These are phyloP conservation scores for Notamacropus eugenii DNA, from an alignment of 2,797 vertebrate species.

Conservation along the genomic window DNA sequence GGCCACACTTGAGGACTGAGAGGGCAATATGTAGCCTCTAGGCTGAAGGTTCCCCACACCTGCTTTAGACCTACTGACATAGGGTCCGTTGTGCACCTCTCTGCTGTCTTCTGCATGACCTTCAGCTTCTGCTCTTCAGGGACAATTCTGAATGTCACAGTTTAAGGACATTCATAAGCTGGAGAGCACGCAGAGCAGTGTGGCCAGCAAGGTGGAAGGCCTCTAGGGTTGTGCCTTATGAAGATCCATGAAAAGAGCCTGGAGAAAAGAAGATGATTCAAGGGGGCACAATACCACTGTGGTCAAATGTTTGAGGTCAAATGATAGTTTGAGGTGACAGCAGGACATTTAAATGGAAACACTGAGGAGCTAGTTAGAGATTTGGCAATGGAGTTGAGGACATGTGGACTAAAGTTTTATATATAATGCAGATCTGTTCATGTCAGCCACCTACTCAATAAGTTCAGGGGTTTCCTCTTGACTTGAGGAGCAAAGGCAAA, in stretches of 20 bases:
- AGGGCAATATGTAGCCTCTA: no score
- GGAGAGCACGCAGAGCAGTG: neutral
- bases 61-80: neutral
- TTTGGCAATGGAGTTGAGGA: neutral
- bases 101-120: neutral
- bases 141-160: neutral
- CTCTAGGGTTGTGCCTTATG: neutral
- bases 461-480: no score
- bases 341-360: neutral
- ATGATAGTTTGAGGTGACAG: neutral
- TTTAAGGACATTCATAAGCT: neutral
- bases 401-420: neutral
- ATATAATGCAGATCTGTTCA: no score
- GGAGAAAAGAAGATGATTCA: neutral
- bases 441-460: no score
- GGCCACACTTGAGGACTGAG: no score
- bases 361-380: neutral
- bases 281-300: neutral
- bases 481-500: no score
- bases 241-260: neutral
- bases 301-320: neutral
- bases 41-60: no score
- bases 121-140: neutral
- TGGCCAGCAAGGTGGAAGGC: neutral
- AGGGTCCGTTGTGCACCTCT: neutral